Evolutionary conservation across 2,888 invertebrate species (phyloP), one percentile per base, ranked within the genome.

Genomic region (Petrophora chlorosata): DNA sequence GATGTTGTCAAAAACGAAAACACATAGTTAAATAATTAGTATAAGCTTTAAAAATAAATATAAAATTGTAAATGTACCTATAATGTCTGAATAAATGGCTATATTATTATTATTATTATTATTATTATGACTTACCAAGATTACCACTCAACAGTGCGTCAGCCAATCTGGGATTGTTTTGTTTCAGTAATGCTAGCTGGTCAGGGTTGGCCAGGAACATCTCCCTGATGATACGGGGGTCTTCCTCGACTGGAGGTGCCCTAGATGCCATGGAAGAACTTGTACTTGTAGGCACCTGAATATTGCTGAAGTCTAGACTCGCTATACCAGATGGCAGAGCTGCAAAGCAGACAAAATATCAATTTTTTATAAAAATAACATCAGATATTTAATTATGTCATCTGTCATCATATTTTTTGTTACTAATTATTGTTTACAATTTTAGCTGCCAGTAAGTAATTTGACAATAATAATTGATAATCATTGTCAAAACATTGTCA

Each of bases 151-250:
- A 91, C 15, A 98, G 84, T 10, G 99, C 98, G 79, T 98, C 98
- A 5, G 98, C 98, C 48, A 99, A 85, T 59, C 95, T 92, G 3
- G 98, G 96, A 90, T 99, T 99, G 71, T 98, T 97, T 79, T 98
- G 98, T 76, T 97, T 96, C 4, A 99, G 89, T 48, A 98, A 79
- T 0, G 98, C 95, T 45, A 98, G 85, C 75, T 98, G 97, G 73
- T 97, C 96, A 0, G 98, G 98, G 83, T 97, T 97, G 16, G 95
- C 94, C 29, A 97, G 81, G 66, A 98, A 95, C 94, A 96, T 95
- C 70, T 97, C 95, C 57, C 96, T 91, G 43, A 98, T 96, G 67
- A 94, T 92, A 10, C 94, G 94, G 4, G 97, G 97, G 83, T 97
- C 96, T 74, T 97, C 95, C 71, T 95, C 95, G 7, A 91, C 91